Base-by-base conservation (phyloP, 2,888 invertebrate genomes). In the Congeria kusceri region DNA sequence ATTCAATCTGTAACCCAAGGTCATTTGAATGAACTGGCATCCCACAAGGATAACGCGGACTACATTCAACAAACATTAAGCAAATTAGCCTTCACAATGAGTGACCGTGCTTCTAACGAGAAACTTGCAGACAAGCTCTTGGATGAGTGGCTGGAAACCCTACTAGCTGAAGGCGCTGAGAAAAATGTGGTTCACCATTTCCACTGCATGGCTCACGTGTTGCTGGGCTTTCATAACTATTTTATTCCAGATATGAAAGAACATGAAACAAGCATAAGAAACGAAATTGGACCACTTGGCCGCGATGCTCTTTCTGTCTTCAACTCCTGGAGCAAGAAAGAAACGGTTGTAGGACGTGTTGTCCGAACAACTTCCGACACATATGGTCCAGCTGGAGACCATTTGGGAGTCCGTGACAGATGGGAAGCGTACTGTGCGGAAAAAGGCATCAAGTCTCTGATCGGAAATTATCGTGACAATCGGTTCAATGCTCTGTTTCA, bases 361-460 rank as follows among this genome's bases (percentile, higher is more conserved):
- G 53, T 57, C 13, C 5, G 68, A 20, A 84, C 77, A 53, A 57
- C 68, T 29, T 62, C 73, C 3, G 74, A 76, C 11, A 32, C 63
- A 0, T 80, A 80, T 62, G 80, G 80, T 13, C 80, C 77, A 23
- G 69, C 39, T 9, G 80, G 80, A 1, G 78, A 80, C 5, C 78
- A 84, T 46, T 49, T 62, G 63, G 78, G 78, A 18, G 63, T 77
- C 2, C 13, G 75, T 5, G 76, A 83, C 62, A 32, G 59, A 7
- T 85, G 80, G 85, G 80, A 83, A 47, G 72, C 80, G 1, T 64
- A 77, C 53, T 85, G 85, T 53, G n/a, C 57, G 15, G 66, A n/a
- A 28, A 58, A 68, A 28, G 80, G 78, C 20, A 28, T 78, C 9
- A 85, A 83, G 29, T 67, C 58, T 23, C 32, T 53, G 2, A 62